phyloP scores from a whole-genome alignment of 2,113 vertebrate species.

The Prolemur simus region DNA sequence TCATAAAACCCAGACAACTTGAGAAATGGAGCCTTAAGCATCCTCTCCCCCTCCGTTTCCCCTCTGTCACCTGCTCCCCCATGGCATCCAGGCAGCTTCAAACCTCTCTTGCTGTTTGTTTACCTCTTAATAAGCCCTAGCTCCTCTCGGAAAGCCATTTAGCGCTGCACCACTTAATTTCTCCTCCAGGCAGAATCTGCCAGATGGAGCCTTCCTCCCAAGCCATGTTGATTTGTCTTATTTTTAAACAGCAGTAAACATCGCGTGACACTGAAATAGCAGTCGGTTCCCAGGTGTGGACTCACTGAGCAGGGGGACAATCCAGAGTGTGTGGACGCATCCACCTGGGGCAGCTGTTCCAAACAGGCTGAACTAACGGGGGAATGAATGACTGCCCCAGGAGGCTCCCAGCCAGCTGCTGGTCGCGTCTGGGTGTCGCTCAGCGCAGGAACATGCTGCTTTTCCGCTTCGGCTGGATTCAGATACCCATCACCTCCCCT shows the following conservation, averaged over 20 bases:
- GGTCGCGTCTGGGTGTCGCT: neutral
- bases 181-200: conserved; percentile 68
- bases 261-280: conserved; percentile 42
- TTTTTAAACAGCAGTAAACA: conserved; percentile 60
- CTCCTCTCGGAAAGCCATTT: conserved; percentile 35
- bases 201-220: conserved; percentile 67
- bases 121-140: conserved; percentile 43
- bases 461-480: neutral
- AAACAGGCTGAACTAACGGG: neutral
- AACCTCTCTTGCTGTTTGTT: conserved; percentile 53
- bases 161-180: conserved; percentile 55
- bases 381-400: neutral
- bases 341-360: conserved; percentile 49
- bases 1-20: neutral
- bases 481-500: neutral
- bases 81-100: neutral
- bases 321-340: neutral
- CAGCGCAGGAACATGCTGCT: neutral
- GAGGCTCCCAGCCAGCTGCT: conserved; percentile 20
- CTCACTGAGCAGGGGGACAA: neutral
- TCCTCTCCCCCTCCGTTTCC: neutral
- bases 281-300: conserved; percentile 28
- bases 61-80: neutral
- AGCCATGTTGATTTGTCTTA: conserved; percentile 46
- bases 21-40: neutral